Evolutionary conservation across 2,888 invertebrate species (phyloP).

Genomic region (Rhagophthalmus giganteus): DNA sequence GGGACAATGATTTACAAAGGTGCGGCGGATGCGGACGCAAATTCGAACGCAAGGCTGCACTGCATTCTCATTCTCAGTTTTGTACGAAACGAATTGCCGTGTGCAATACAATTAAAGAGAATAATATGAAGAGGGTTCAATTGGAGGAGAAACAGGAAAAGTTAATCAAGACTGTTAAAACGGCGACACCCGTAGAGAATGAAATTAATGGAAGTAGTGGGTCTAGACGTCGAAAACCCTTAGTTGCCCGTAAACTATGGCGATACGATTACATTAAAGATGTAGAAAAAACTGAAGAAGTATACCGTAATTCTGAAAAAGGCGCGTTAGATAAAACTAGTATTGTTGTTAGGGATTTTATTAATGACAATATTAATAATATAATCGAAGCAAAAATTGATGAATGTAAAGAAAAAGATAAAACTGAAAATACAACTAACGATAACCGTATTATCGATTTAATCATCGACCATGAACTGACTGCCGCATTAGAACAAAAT

Average conservation of each 20-base stretch:
- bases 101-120: slow-evolving; percentile 51
- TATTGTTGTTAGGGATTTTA: no score
- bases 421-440: not conserved
- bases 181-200: not conserved
- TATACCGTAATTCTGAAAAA: no score
- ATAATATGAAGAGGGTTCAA: slow-evolving; percentile 32
- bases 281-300: not conserved
- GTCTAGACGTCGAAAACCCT: not conserved
- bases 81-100: slow-evolving; percentile 62
- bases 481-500: no score
- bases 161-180: not conserved
- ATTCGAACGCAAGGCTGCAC: slow-evolving; percentile 73
- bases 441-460: not conserved
- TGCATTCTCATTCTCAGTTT: slow-evolving; percentile 70
- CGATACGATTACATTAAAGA: slow-evolving; percentile 6
- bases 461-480: no score
- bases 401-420: no score
- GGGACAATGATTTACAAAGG: slow-evolving; percentile 63
- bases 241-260: not conserved
- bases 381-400: no score
- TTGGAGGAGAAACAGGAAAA: slow-evolving; percentile 16
- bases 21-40: slow-evolving; percentile 71
- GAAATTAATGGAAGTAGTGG: not conserved
- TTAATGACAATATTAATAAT: no score
- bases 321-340: no score